phyloP scores from a whole-genome alignment of 2,888 invertebrate genomes.

The Penaeus monodon region DNA sequence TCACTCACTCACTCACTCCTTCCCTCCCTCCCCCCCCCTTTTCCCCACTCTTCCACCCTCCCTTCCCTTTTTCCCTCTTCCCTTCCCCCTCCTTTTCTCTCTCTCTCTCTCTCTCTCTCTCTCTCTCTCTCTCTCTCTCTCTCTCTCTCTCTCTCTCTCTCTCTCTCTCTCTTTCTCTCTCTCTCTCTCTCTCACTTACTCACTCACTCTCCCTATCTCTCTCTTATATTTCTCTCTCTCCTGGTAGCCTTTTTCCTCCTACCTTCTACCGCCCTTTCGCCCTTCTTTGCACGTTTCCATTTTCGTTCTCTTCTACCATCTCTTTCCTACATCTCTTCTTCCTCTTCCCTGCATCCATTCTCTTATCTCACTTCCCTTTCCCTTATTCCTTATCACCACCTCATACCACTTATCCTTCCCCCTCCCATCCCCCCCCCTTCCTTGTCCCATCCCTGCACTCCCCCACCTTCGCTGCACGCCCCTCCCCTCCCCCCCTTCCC shows the following conservation, averaged over 20 bases:
- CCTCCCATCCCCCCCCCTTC: too few relatives aligned
- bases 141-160: constrained; percentile 1
- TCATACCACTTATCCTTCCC: too few relatives aligned
- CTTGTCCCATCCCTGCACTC: too few relatives aligned
- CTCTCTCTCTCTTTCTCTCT: background rate
- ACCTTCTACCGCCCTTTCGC: background rate
- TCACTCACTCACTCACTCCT: constrained; percentile 7
- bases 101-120: constrained; percentile 17
- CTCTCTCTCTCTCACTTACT: background rate
- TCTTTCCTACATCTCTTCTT: too few relatives aligned
- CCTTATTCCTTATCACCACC: too few relatives aligned
- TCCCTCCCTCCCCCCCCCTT: background rate
- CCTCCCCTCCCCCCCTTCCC: too few relatives aligned
- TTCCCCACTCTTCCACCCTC: background rate
- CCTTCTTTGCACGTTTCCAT: background rate
- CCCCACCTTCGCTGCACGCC: too few relatives aligned
- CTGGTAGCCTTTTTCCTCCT: too few relatives aligned
- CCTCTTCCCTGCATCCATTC: too few relatives aligned
- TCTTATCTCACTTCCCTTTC: too few relatives aligned
- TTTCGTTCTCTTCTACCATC: background rate
- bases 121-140: background rate
- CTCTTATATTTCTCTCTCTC: background rate
- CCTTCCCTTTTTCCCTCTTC: background rate
- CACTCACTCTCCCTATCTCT: too few relatives aligned
- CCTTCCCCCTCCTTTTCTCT: too few relatives aligned